Percentiles rank a stretch among this genome's conserved stretches.
These are phyloP conservation scores for Umimayanthus chanpuru DNA, from an alignment of 92 coral and sea anemone genomes.

Conservation along the genomic window DNA sequence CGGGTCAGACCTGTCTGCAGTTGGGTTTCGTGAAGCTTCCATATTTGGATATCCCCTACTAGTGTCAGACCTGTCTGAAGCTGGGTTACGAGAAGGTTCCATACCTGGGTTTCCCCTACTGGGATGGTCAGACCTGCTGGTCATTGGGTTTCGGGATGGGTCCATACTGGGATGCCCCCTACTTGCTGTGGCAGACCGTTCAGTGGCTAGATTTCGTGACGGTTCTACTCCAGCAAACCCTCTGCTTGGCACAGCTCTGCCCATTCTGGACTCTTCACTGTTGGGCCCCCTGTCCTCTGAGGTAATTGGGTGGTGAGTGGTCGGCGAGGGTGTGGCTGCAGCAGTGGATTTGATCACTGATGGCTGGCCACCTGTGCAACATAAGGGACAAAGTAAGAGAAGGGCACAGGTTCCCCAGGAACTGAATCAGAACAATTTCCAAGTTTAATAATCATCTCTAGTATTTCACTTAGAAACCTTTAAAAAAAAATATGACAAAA, in stretches of 20 bases:
- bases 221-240: conserved; percentile 9
- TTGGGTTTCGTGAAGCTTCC: conserved; percentile 8
- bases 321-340: conserved; percentile 43
- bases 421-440: not conserved
- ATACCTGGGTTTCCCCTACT: not conserved
- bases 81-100: conserved; percentile 8
- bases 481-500: too few relatives aligned
- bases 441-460: not conserved
- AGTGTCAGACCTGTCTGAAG: not conserved
- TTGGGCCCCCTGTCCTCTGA: conserved; percentile 35
- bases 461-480: too few relatives aligned
- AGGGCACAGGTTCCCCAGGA: not conserved
- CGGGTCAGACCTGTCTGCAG: not conserved
- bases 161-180: conserved; percentile 4
- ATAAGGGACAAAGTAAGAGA: not conserved
- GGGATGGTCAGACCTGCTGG: not conserved
- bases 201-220: conserved; percentile 54
- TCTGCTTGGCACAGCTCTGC: not conserved
- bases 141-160: not conserved
- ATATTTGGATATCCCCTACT: conserved; percentile 23
- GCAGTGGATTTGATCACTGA: conserved; percentile 42
- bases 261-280: conserved; percentile 25
- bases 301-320: conserved; percentile 35
- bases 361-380: conserved; percentile 29
- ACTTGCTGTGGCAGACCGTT: conserved; percentile 51